Conservation (phyloP, 2,888 invertebrate species). For the Drosophila flavopinicola region DNA sequence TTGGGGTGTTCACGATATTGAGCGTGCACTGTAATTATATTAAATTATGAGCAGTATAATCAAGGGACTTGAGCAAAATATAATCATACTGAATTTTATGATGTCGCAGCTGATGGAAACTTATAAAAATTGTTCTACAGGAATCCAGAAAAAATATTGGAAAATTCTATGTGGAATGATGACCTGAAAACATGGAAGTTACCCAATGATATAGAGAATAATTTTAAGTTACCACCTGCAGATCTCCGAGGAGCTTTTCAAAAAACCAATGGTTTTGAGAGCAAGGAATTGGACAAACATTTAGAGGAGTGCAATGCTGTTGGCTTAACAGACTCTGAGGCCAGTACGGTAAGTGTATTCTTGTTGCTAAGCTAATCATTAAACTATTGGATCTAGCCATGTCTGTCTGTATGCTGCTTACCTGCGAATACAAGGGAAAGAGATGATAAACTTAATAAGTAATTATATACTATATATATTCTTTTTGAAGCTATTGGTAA, state of each 20-base stretch:
- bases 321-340: neutral
- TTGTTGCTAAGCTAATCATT: too few species aligned
- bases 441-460: too few species aligned
- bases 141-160: slow-evolving; percentile 89
- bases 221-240: slow-evolving; percentile 89
- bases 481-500: too few species aligned
- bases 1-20: too few species aligned
- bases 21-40: too few species aligned
- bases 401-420: too few species aligned
- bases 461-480: too few species aligned
- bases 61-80: too few species aligned
- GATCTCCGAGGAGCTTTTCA: slow-evolving; percentile 24
- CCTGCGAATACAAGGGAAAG: too few species aligned
- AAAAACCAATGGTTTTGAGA: slow-evolving; percentile 3
- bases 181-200: slow-evolving; percentile 89
- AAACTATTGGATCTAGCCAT: too few species aligned
- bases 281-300: slow-evolving; percentile 2
- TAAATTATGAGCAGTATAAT: too few species aligned
- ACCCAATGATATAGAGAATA: slow-evolving; percentile 88
- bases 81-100: too few species aligned
- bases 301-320: neutral
- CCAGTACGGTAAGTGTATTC: slow-evolving; percentile 21
- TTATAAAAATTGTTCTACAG: slow-evolving; percentile 76
- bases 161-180: slow-evolving; percentile 90
- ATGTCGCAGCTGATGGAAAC: neutral